phyloP scores from a whole-genome alignment of 2,797 vertebrate species.

The Sylvilagus floridanus region DNA sequence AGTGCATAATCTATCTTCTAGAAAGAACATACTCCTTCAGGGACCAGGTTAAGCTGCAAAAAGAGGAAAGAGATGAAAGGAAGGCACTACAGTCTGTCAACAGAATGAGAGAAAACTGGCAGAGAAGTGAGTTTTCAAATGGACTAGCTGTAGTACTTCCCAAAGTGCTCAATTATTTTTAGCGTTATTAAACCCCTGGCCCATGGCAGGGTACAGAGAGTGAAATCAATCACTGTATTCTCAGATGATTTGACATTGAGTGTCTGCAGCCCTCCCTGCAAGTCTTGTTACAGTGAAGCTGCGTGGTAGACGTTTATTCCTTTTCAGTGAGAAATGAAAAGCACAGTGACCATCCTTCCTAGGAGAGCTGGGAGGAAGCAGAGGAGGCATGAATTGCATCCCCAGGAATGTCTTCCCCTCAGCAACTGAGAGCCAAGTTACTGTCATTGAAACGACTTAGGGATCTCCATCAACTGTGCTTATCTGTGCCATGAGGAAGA shows the following conservation, averaged over 20 bases:
- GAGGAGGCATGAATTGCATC: neutral
- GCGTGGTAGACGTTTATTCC: constrained; percentile 7
- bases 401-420: constrained; percentile 60
- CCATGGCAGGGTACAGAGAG: constrained; percentile 75
- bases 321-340: constrained; percentile 56
- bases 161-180: constrained; percentile 84
- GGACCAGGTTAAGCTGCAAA: constrained; percentile 86
- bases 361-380: constrained; percentile 47
- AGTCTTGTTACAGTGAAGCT: neutral
- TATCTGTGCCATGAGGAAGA: constrained; percentile 50
- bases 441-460: constrained; percentile 49
- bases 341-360: constrained; percentile 45
- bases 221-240: constrained; percentile 85
- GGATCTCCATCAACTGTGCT: constrained; percentile 59
- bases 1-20: constrained; percentile 85
- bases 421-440: constrained; percentile 63
- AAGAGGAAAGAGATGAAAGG: constrained; percentile 88
- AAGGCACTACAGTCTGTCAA: constrained; percentile 87
- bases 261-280: constrained; percentile 77
- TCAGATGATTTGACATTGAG: constrained; percentile 78
- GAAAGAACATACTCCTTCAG: constrained; percentile 88
- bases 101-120: constrained; percentile 81
- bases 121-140: constrained; percentile 82
- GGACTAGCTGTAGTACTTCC: constrained; percentile 80
- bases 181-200: constrained; percentile 83